Percentiles rank a stretch among this genome's conserved stretches.
phyloP scores from a whole-genome alignment of 2,113 vertebrate genomes.

The Paramisgurnus dabryanus region DNA sequence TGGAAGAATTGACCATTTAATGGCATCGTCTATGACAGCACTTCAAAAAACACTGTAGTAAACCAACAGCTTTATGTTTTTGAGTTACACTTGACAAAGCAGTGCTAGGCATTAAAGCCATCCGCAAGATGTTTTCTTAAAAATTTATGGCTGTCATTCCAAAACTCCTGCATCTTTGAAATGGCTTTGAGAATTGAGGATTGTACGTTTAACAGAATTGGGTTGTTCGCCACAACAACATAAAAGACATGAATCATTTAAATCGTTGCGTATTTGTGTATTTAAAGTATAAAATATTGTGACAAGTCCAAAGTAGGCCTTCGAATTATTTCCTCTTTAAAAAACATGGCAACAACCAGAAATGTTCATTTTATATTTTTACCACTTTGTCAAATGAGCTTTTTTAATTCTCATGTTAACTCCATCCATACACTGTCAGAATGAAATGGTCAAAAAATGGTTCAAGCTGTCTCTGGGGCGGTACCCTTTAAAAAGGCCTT shows the following conservation, averaged over 20 bases:
- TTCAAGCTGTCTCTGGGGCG: too few relatives aligned
- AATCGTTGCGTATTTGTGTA: slow-evolving; percentile 5
- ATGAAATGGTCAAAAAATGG: too few relatives aligned
- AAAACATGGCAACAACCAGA: not conserved
- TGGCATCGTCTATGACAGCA: not conserved
- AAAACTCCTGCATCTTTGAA: slow-evolving; percentile 5
- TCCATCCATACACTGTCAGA: too few relatives aligned
- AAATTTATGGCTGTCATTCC: not conserved
- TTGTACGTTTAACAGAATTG: slow-evolving; percentile 14
- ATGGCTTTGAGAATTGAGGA: slow-evolving; percentile 27
- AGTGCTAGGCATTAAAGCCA: not conserved
- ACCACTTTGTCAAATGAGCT: too few relatives aligned
- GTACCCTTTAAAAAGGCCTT: too few relatives aligned
- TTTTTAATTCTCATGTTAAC: too few relatives aligned
- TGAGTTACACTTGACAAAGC: not conserved
- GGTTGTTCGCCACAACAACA: not conserved
- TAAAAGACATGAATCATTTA: slow-evolving; percentile 8
- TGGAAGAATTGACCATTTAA: not conserved
- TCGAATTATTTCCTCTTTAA: not conserved
- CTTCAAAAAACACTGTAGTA: not conserved
- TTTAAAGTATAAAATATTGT: not conserved
- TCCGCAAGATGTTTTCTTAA: not conserved
- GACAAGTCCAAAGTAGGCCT: not conserved
- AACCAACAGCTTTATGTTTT: slow-evolving; percentile 2
- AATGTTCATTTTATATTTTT: not conserved